phyloP scores from a whole-genome alignment of 2,797 vertebrate genomes.

The Sebastes diaconus region DNA sequence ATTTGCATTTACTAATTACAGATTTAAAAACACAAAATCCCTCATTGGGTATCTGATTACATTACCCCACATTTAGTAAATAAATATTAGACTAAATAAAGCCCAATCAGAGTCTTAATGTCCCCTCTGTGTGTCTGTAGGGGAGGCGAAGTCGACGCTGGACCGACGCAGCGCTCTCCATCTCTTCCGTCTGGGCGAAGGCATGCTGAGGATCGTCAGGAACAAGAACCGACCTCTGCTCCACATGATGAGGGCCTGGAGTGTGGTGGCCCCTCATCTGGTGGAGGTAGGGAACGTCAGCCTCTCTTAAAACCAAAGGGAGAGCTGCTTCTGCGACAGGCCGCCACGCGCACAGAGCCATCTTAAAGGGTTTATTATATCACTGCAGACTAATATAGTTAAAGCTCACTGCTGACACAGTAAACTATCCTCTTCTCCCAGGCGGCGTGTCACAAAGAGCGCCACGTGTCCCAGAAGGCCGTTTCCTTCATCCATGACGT shows the following conservation, averaged over 20 bases:
- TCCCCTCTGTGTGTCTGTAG: constrained; percentile 63
- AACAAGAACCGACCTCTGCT: constrained; percentile 90
- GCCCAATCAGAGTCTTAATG: too few species aligned
- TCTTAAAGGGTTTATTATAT: background rate
- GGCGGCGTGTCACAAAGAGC: constrained; percentile 97
- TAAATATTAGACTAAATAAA: background rate
- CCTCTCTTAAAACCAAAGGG: background rate
- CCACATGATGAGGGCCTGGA: constrained; percentile 96
- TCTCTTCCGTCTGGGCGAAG: constrained; percentile 93
- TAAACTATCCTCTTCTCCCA: constrained; percentile 38
- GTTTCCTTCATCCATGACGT: constrained; percentile 98
- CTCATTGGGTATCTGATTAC: background rate
- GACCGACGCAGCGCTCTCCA: constrained; percentile 91
- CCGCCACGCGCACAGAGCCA: background rate
- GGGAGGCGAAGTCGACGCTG: constrained; percentile 91
- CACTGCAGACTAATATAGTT: background rate
- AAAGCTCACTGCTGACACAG: background rate
- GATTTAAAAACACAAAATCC: background rate
- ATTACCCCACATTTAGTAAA: background rate
- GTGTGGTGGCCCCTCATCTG: constrained; percentile 94
- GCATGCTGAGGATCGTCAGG: constrained; percentile 92
- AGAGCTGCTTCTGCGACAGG: background rate
- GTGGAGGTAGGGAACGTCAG: constrained; percentile 85
- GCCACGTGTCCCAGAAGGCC: constrained; percentile 95
- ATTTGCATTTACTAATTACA: background rate